A percentile compares a stretch with the other conserved stretches of the same genome.
Conservation (phyloP, 2,113 vertebrate genomes). For the Riparia riparia region DNA sequence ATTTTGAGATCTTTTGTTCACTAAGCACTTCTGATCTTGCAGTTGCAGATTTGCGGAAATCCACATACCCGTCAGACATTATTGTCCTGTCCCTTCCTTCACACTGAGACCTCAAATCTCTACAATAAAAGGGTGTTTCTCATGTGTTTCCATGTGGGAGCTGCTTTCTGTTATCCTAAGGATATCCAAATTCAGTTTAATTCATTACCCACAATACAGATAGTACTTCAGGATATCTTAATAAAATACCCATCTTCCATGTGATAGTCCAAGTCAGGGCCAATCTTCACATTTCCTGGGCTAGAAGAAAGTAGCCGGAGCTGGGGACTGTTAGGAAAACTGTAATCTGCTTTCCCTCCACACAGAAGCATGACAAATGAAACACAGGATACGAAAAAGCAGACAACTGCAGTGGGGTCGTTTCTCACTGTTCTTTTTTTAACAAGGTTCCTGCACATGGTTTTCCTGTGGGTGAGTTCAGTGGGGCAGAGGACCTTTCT, state of each 20-base stretch:
- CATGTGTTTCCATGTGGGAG: not conserved
- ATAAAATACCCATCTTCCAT: not conserved
- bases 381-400: constrained; percentile 12
- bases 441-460: constrained; percentile 19
- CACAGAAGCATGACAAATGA: not conserved
- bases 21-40: not conserved
- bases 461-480: constrained; percentile 28
- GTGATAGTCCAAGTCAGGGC: not conserved
- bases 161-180: not conserved
- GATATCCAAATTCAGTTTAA: not conserved
- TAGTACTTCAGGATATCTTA: not conserved
- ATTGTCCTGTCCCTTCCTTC: not conserved
- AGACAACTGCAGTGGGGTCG: not conserved
- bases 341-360: not conserved
- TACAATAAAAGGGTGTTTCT: not conserved
- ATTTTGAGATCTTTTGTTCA: not conserved
- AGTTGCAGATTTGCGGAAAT: not conserved
- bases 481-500: not conserved
- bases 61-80: not conserved
- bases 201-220: not conserved
- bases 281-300: not conserved
- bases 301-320: not conserved
- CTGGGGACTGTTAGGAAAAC: not conserved
- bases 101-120: not conserved
- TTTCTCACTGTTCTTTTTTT: constrained; percentile 11